Percentiles rank a stretch among this genome's conserved stretches.
Conservation (phyloP, 1,140 invertebrate species). For the Bactericera cockerelli region DNA sequence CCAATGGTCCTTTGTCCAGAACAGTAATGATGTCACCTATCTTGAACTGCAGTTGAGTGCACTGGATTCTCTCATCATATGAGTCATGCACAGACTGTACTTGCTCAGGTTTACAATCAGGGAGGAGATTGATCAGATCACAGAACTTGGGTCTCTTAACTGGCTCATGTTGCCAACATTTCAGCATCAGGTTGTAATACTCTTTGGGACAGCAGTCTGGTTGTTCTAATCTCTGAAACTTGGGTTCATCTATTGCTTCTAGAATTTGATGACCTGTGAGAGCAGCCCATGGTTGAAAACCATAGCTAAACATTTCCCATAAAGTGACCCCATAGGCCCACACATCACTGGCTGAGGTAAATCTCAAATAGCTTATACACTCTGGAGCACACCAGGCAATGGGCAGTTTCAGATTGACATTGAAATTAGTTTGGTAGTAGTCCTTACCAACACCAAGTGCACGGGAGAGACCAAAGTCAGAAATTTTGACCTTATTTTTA, state of each 20-base stretch:
- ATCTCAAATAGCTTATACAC: slow-evolving; percentile 88
- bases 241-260: slow-evolving; percentile 87
- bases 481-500: slow-evolving; percentile 94
- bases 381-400: slow-evolving; percentile 99
- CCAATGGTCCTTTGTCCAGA: slow-evolving; percentile 62
- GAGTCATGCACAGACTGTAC: slow-evolving; percentile 55
- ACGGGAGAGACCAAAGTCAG: slow-evolving; percentile 89
- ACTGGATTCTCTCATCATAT: slow-evolving; percentile 30
- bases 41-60: slow-evolving; percentile 64
- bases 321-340: slow-evolving; percentile 97
- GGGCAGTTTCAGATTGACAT: slow-evolving; percentile 90
- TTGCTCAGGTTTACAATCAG: slow-evolving; percentile 80
- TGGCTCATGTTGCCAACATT: slow-evolving; percentile 91
- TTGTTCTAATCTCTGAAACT: slow-evolving; percentile 69
- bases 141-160: slow-evolving; percentile 77
- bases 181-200: slow-evolving; percentile 81
- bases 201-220: slow-evolving; percentile 90
- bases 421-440: slow-evolving; percentile 98
- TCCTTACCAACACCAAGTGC: slow-evolving; percentile 95
- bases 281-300: slow-evolving; percentile 93
- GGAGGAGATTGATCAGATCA: slow-evolving; percentile 61
- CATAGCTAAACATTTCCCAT: slow-evolving; percentile 98
- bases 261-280: slow-evolving; percentile 90
- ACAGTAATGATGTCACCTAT: slow-evolving; percentile 86
- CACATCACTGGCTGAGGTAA: slow-evolving; percentile 90